Conservation (phyloP, 1,140 invertebrate species). For the Heliconius nattereri region DNA sequence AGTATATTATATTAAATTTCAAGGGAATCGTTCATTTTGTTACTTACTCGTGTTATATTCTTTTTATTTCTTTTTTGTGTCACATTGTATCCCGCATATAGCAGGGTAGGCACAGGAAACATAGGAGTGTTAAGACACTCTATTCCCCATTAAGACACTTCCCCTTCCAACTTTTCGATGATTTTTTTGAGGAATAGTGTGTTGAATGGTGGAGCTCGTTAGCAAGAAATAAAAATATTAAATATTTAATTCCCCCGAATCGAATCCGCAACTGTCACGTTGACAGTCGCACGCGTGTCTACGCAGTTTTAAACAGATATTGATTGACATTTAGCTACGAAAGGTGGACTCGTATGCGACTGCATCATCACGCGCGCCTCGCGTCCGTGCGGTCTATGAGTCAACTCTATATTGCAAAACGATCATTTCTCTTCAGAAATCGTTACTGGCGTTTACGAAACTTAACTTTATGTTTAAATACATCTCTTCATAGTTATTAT, state of each 20-base stretch:
- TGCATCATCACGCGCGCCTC: neutral
- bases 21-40: neutral
- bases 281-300: too few species aligned
- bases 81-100: too few species aligned
- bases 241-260: too few species aligned
- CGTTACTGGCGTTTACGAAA: neutral
- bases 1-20: neutral
- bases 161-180: neutral
- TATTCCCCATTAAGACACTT: too few species aligned
- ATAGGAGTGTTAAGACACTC: neutral
- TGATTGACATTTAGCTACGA: neutral
- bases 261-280: too few species aligned
- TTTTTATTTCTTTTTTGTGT: too few species aligned
- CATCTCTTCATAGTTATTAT: neutral
- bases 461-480: neutral
- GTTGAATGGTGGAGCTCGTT: neutral
- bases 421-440: neutral
- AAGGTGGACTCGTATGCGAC: neutral
- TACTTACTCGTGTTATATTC: too few species aligned
- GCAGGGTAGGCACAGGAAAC: too few species aligned
- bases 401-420: conserved; percentile 8
- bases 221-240: too few species aligned
- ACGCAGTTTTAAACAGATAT: too few species aligned
- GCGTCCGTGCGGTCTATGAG: neutral
- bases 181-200: neutral